Evolutionary conservation across 2,113 vertebrate genomes (phyloP).

Genomic region (Gopherus flavomarginatus): DNA sequence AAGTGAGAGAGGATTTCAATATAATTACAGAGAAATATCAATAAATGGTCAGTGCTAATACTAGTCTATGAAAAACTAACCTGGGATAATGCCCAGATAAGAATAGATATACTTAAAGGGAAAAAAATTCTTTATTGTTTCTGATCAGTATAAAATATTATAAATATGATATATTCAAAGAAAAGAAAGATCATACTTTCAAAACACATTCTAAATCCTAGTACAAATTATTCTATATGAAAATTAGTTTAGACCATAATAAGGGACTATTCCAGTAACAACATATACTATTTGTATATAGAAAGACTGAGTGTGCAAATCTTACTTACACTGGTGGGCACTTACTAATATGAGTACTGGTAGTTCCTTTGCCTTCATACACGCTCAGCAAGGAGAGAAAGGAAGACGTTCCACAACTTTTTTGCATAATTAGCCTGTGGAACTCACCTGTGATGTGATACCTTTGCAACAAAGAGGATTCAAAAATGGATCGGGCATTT

Average conservation of each 20-base stretch:
- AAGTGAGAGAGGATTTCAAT: not conserved
- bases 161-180: not conserved
- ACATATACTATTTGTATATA: not conserved
- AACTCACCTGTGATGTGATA: accelerated
- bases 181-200: not conserved
- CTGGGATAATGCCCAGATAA: not conserved
- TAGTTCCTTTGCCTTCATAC: not conserved
- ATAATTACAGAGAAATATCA: not conserved
- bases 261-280: not conserved
- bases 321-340: not conserved
- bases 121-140: not conserved
- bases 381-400: not conserved
- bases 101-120: not conserved
- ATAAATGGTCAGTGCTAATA: conserved; percentile 1
- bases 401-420: not conserved
- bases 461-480: not conserved
- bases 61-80: conserved; percentile 35
- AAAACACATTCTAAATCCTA: not conserved
- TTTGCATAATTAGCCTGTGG: not conserved
- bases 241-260: not conserved
- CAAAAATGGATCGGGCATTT: accelerated
- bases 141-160: not conserved
- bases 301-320: not conserved
- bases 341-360: not conserved
- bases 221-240: not conserved